A percentile compares a stretch with the other conserved stretches of the same genome.
Conservation (phyloP, 2,113 vertebrate genomes). For the Himantopus leucocephalus region DNA sequence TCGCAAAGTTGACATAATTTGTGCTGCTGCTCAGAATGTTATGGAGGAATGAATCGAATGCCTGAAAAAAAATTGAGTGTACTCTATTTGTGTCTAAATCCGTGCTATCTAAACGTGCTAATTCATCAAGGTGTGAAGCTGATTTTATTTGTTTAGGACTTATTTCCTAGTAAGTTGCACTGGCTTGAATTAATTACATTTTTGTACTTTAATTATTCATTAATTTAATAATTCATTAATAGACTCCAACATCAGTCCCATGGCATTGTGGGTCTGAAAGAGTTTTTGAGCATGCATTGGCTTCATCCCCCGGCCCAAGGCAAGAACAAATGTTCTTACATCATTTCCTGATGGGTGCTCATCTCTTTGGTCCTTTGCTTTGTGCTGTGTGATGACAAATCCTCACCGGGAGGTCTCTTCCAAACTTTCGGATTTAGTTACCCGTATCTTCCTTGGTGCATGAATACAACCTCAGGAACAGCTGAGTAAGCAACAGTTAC, state of each 20-base stretch:
- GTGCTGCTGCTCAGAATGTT: not conserved
- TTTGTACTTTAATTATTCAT: not conserved
- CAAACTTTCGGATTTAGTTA: not conserved
- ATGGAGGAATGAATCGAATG: not conserved
- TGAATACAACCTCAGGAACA: not conserved
- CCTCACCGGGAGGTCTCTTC: not conserved
- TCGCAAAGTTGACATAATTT: not conserved
- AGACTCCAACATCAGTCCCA: not conserved
- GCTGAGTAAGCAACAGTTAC: not conserved
- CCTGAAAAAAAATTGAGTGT: not conserved
- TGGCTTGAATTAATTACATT: not conserved
- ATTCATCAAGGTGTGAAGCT: not conserved
- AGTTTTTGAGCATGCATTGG: not conserved
- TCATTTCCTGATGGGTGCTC: not conserved
- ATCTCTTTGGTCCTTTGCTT: not conserved
- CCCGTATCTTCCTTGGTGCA: not conserved
- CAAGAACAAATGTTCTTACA: not conserved
- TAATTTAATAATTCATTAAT: not conserved
- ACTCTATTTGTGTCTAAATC: not conserved
- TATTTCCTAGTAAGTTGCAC: not conserved
- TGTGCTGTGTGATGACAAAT: not conserved
- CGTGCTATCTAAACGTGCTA: not conserved
- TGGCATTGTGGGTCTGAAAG: not conserved
- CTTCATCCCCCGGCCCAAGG: not conserved
- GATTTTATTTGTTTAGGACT: not conserved